Evolutionary conservation across 2,888 invertebrate species (phyloP), one percentile per base, ranked within the genome.

Genomic region (Pyralis farinalis): DNA sequence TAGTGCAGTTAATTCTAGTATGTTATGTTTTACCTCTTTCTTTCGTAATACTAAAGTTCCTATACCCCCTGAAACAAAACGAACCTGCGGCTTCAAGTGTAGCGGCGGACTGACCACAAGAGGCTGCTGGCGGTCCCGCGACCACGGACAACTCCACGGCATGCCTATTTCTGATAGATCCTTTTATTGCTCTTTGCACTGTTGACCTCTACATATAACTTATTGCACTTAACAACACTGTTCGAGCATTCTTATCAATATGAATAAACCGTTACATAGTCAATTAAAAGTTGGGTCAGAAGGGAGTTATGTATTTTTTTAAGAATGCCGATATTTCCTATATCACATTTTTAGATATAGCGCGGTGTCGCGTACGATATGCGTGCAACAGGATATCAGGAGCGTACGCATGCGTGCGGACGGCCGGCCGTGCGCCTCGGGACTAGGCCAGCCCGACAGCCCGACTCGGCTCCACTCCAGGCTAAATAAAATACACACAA

Each of bases 111-210:
- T 81, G 61, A 80, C 75, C 58, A 62, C 69, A 28, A 69, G 63
- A 49, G 77, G 71, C 40, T 69, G 69, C 65, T 71, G 80, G 39
- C 75, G 79, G 47, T 76, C 77, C 36, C 76, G 77, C 46, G 87
- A 85, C 87, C 88, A 88, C 58, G 85, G 85, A 50, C 87, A 88
- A 47, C 59, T 80, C 86, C 85, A 86, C 56, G 86, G 82, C 87
- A 86, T 86, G 16, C 2, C 16, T 16, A 16, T 16, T 16, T 16
- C 16, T 16, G 16, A 16, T 16, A 12, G 40, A 42, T 40, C 40
- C 52, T 42, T 51, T 54, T 53, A 49, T 58, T 47, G 51, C 60
- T 63, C 55, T 61, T 53, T 60, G 59, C 60, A 70, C 64, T 63
- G 44, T 46, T 66, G 60, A 69, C 62, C 66, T 61, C 59, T 61